Evolutionary conservation across 2,113 vertebrate species (phyloP), one percentile per base, ranked within the genome.

Genomic region (Cricetomys ansorgei): DNA sequence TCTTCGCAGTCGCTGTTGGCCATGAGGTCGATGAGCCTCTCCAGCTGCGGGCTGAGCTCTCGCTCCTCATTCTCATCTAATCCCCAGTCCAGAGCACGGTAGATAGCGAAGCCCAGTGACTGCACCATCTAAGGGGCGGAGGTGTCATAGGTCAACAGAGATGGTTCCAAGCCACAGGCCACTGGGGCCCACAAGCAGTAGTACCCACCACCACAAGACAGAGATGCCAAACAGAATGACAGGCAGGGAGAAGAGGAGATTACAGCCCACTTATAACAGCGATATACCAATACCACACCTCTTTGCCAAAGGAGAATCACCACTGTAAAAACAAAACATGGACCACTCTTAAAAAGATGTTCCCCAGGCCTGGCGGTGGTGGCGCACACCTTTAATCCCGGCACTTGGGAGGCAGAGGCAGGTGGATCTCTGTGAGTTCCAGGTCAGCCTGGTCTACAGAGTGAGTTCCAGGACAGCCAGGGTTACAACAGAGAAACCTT

Each of bases 41-140:
- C 99, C 98, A 99, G 98, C 96, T 99, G 99, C 0, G 99, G 99
- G 97, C 99, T 99, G 91, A 99, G 98, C 98, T 99, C 99, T 0
- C 99, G 98, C 97, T 99, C 99, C 97, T 99, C 99, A 0, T 98
- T 99, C 96, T 99, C 99, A 0, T 99, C 99, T 98, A 99, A 98
- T 0, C 99, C 99, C 99, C 99, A 99, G 98, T 99, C 99, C 98
- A 99, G 98, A 0, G 99, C 99, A 1, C 98, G 99, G 98, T 99
- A 99, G 98, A 99, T 99, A 70, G 99, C 99, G 1, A 99, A 99
- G 7, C 99, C 99, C 98, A 99, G 97, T 0, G 99, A 99, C 98
- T 99, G 99, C 92, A 99, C 99, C 98, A 99, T 97, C 99, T 99
- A 98, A 5, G 21, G 95, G 83, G n/a, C 1, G 77, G 0, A 34